phyloP scores from a whole-genome alignment of 2,113 vertebrate genomes.

The Mesoclemmys tuberculata region DNA sequence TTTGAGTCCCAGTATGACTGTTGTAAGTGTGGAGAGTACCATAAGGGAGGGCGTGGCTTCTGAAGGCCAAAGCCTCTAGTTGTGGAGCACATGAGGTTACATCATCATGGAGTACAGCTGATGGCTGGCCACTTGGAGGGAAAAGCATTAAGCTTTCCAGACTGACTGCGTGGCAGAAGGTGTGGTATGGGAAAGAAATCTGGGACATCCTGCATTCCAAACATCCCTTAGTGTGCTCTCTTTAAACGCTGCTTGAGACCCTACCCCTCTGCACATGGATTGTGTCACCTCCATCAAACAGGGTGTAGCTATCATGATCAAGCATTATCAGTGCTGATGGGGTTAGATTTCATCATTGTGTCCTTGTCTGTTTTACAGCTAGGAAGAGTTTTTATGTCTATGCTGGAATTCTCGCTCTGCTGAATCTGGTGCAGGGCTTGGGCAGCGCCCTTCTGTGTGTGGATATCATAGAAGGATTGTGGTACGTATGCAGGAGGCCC shows the following conservation, averaged over 20 bases:
- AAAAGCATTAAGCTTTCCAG: not conserved
- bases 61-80: not conserved
- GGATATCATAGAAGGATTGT: slow-evolving; percentile 90
- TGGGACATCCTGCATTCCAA: not conserved
- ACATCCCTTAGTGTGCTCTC: not conserved
- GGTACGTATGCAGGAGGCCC: slow-evolving; percentile 79
- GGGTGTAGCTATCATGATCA: not conserved
- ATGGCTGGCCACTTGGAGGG: not conserved
- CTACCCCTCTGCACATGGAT: not conserved
- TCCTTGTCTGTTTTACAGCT: slow-evolving; percentile 74
- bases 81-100: not conserved
- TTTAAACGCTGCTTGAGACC: not conserved
- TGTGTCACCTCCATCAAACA: not conserved
- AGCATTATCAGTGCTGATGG: not conserved
- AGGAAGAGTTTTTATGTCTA: slow-evolving; percentile 96
- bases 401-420: slow-evolving; percentile 89
- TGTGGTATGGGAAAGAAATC: not conserved
- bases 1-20: not conserved
- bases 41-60: not conserved
- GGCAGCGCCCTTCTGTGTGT: slow-evolving; percentile 95
- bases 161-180: not conserved
- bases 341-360: not conserved
- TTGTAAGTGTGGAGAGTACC: not conserved
- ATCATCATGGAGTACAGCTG: not conserved
- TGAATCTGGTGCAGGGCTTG: slow-evolving; percentile 94